Evolutionary conservation across 2,888 invertebrate species (phyloP).

Genomic region (Apamea epomidion): DNA sequence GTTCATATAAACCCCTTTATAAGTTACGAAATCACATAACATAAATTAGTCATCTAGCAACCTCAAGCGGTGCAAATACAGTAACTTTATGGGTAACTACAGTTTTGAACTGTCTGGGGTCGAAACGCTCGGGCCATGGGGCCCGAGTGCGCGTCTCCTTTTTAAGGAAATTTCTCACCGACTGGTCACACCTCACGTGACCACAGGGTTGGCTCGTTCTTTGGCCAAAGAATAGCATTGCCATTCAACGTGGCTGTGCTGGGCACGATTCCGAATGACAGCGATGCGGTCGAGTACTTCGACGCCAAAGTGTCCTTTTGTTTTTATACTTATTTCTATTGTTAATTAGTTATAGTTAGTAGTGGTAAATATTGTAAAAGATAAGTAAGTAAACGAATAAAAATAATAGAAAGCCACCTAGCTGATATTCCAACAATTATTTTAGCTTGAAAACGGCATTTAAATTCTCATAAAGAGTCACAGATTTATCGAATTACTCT

Average conservation of each 20-base stretch:
- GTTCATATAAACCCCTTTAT: background rate
- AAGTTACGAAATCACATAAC: background rate
- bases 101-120: too few species aligned
- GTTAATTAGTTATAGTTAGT: background rate
- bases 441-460: constrained; percentile 11
- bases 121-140: too few species aligned
- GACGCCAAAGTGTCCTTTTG: too few species aligned
- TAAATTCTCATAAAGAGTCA: constrained; percentile 25
- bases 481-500: constrained; percentile 33
- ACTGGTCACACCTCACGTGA: too few species aligned
- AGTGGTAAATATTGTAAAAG: background rate
- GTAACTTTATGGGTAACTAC: too few species aligned
- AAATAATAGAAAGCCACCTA: background rate
- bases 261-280: background rate
- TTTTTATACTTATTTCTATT: too few species aligned
- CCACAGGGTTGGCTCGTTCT: too few species aligned
- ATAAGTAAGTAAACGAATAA: background rate
- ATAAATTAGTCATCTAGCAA: constrained; percentile 3
- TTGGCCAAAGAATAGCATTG: too few species aligned
- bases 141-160: too few species aligned
- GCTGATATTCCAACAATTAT: background rate
- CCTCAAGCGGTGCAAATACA: too few species aligned
- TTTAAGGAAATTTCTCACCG: too few species aligned
- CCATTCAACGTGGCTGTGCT: background rate
- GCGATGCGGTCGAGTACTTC: background rate